phyloP scores from a whole-genome alignment of 2,797 vertebrate genomes.

The Karalla daura region DNA sequence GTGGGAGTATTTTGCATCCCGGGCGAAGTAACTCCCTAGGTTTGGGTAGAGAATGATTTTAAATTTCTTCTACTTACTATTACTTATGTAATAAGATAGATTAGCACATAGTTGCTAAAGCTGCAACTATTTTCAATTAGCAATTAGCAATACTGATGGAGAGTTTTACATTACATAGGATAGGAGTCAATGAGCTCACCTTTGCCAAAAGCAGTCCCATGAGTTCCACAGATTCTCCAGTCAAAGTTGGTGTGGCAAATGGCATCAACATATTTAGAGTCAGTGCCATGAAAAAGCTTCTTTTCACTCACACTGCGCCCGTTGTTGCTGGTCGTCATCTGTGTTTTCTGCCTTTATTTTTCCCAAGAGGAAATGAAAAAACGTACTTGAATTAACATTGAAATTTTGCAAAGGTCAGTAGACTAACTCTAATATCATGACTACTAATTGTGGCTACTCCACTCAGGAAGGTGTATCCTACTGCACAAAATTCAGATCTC shows the following conservation, averaged over 20 bases:
- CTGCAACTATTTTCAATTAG: not conserved
- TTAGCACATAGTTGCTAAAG: not conserved
- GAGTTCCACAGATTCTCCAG: conserved; percentile 91
- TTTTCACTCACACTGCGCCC: conserved; percentile 78
- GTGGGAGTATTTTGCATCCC: conserved; percentile 92
- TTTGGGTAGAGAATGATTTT: conserved; percentile 13
- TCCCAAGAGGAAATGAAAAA: not conserved
- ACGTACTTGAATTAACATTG: too few relatives aligned
- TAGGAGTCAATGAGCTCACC: conserved; percentile 74
- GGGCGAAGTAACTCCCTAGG: conserved; percentile 95
- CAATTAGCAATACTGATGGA: too few relatives aligned
- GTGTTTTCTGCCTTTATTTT: conserved; percentile 87
- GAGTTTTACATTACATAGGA: too few relatives aligned
- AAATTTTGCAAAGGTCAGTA: too few relatives aligned
- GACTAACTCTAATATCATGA: too few relatives aligned
- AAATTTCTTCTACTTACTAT: not conserved
- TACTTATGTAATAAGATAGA: not conserved
- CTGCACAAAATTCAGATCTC: too few relatives aligned
- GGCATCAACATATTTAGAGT: conserved; percentile 73
- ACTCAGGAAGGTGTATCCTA: too few relatives aligned
- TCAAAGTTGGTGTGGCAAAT: conserved; percentile 93
- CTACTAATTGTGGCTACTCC: too few relatives aligned
- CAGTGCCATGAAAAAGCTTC: conserved; percentile 91
- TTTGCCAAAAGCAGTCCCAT: conserved; percentile 90
- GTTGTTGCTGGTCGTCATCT: conserved; percentile 86